Base-by-base conservation (phyloP, 2,888 invertebrate genomes). In the Dynastes grantii region DNA sequence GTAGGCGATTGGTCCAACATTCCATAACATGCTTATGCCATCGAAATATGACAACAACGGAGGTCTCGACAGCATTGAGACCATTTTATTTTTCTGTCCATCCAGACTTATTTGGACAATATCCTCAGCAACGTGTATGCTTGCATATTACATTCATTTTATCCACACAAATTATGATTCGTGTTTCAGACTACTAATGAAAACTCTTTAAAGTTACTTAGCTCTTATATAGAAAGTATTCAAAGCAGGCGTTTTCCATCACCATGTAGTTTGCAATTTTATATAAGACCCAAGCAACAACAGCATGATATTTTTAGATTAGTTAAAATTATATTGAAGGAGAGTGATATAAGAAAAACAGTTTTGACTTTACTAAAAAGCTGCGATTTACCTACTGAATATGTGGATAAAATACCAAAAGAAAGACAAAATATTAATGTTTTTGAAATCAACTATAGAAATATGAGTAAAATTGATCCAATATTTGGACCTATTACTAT, bases 61-160 rank as follows among this genome's bases (percentile, higher is more conserved):
- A 98, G 90, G 93, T 97, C 27, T 95, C 97, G 0, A 95, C 97
- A 32, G 98, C 98, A 0, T 90, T 98, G 65, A 91, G 98, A 80
- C 98, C 98, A 4, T 98, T 98, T 89, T 98, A 97, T 89, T 98
- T 98, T 88, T 94, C 94, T 79, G 98, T 98, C 2, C 98, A 98
- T 91, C 98, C 98, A 11, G 98, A 98, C 90, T 91, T 98, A 65
- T 98, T 98, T 91, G 97, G 97, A 76, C 94, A 95, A 89, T 94
- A 95, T 91, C 98, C 98, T 51, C 93, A 93, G 86, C 96, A 98
- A 90, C 92, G 96, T 88, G 97, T 96, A 90, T 75, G n/a, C 65
- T 58, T 53, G 1, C 22, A 8, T 40, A 27, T 40, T 29, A 68
- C 53, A 13, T 55, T 2, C 8, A 37, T 13, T 40, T 53, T 75